Base-by-base conservation (phyloP, 1,140 invertebrate species). In the Spodoptera frugiperda region DNA sequence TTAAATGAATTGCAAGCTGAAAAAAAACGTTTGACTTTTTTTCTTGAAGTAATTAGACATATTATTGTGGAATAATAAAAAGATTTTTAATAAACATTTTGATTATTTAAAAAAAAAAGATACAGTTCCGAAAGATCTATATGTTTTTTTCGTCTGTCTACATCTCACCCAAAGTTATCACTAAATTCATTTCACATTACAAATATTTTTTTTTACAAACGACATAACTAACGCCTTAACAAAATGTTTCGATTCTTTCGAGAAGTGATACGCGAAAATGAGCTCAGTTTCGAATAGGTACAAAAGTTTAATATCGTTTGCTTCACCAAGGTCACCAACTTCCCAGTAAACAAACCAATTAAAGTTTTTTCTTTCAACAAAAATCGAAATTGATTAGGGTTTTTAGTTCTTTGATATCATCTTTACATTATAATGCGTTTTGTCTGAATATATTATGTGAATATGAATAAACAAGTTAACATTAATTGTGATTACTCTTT, bases 261-360 rank as follows among this genome's bases (percentile, higher is more conserved):
- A 54, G 65, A 71, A 71, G 19, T 30, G 15, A 15, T 73, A 73
- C 17, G 9, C 53, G 15, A 55, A 57, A 19, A 14, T 53, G 63
- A 72, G 6, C 59, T n/a, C 46, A 33, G 44, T 49, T 53, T 11
- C 44, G 19, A 65, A 51, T 76, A 67, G 59, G 39, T 76, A 67
- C 17, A 21, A 73, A 73, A 53, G 33, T 39, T 39, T 65, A 33
- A 70, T 49, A 54, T 53, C 25, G 44, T 72, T 61, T 71, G 46
- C 10, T 39, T 67, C 30, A 39, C 59, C 17, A 73, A 78, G 77
- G 77, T 78, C 77, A 67, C 30, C 33, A 30, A 9, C 68, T 19
- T 49, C 21, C 17, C 30, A 73, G 78, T 79, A 79, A 79, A 79
- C 78, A 79, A 79, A 79, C 67, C 73, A 79, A 79, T 79, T 79